Evolutionary conservation across 2,113 vertebrate genomes (phyloP).

Genomic region (Blennius ocellaris): DNA sequence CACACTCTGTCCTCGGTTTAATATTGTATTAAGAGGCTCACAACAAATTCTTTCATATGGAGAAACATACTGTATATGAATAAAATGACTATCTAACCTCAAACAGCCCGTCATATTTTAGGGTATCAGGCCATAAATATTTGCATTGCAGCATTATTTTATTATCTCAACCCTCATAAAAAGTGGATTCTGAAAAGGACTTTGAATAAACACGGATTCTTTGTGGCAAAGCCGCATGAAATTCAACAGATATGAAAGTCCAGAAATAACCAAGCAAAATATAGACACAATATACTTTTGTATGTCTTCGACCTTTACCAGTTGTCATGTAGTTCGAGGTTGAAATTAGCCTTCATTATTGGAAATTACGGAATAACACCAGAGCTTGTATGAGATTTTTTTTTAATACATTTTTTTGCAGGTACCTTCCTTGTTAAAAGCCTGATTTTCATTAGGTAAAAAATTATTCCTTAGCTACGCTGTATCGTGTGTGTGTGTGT

Average conservation of each 20-base stretch:
- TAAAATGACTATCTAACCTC: too few relatives aligned
- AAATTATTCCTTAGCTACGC: too few relatives aligned
- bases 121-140: background rate
- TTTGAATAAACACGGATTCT: slow-evolving; percentile 4
- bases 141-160: background rate
- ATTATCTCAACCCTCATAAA: background rate
- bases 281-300: slow-evolving; percentile 23
- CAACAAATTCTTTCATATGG: too few relatives aligned
- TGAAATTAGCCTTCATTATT: slow-evolving; percentile 65
- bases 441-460: too few relatives aligned
- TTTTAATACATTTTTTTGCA: too few relatives aligned
- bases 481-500: background rate
- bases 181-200: background rate
- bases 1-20: too few relatives aligned
- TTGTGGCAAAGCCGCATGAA: background rate
- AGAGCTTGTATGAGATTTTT: too few relatives aligned
- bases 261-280: slow-evolving; percentile 36
- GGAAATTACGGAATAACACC: background rate
- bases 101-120: background rate
- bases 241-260: slow-evolving; percentile 11
- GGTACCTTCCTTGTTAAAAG: too few relatives aligned
- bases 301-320: slow-evolving; percentile 65
- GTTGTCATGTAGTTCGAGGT: slow-evolving; percentile 47
- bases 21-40: too few relatives aligned
- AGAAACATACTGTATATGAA: too few relatives aligned